Conservation (phyloP, 2,888 invertebrate species). For the Sminthurinus aureus region DNA sequence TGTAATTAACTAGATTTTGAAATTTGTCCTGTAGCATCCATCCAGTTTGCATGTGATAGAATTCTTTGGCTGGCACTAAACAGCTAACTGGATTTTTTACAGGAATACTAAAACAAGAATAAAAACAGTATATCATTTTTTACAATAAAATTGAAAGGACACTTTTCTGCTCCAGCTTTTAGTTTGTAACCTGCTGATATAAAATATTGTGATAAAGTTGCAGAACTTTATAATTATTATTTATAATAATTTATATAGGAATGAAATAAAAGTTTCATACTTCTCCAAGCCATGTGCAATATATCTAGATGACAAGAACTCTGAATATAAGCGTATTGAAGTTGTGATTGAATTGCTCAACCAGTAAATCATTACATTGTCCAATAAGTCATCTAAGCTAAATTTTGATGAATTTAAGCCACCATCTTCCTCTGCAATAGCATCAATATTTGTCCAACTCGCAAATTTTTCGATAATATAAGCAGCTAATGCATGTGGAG, state of each 20-base stretch:
- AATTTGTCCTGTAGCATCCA: conserved; percentile 70
- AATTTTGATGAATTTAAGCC: conserved; percentile 75
- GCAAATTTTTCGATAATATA: conserved; percentile 69
- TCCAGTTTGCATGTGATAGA: conserved; percentile 67
- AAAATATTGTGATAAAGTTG: too few relatives aligned
- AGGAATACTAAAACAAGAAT: conserved; percentile 69
- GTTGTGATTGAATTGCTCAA: conserved; percentile 64
- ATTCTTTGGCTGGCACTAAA: conserved; percentile 74
- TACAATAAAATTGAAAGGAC: background rate
- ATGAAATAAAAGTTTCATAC: background rate
- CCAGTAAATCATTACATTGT: conserved; percentile 69
- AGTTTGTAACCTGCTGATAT: too few relatives aligned
- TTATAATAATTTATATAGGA: background rate
- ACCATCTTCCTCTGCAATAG: conserved; percentile 64
- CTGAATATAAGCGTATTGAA: conserved; percentile 66
- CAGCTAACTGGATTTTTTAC: conserved; percentile 76
- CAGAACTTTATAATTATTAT: background rate
- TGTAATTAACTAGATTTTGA: conserved; percentile 74
- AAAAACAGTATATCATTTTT: conserved; percentile 58
- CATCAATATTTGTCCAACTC: conserved; percentile 67
- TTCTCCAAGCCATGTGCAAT: background rate
- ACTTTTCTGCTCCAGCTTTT: background rate
- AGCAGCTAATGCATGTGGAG: conserved; percentile 67
- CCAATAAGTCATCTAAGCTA: conserved; percentile 71
- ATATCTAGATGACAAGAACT: conserved; percentile 55